A percentile compares a stretch with the other conserved stretches of the same genome.
phyloP scores from a whole-genome alignment of 2,113 vertebrate species.

The Bubo bubo region DNA sequence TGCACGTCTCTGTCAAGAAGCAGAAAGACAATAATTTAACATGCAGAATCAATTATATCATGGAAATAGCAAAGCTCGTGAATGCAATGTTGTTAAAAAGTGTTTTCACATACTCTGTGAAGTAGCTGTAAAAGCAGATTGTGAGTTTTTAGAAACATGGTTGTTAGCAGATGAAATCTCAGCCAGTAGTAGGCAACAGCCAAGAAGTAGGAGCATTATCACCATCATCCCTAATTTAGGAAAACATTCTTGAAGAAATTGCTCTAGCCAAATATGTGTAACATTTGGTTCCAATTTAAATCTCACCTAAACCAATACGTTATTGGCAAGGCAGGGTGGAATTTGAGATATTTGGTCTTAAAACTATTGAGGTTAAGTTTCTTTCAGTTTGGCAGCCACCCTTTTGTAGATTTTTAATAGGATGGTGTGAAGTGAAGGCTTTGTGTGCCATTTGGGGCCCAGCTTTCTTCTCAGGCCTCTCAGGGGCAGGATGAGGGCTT shows the following conservation, averaged over 20 bases:
- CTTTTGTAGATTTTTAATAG: fast-evolving
- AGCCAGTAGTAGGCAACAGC: constrained; percentile 19
- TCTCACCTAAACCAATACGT: constrained; percentile 17
- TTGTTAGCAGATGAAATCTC: constrained; percentile 46
- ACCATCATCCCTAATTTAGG: constrained; percentile 38
- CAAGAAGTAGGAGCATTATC: constrained; percentile 47
- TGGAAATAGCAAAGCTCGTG: background rate
- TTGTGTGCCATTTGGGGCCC: fast-evolving
- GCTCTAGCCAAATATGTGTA: constrained; percentile 17
- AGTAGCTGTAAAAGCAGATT: constrained; percentile 52
- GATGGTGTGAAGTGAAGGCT: fast-evolving
- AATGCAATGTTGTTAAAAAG: background rate
- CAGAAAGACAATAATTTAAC: background rate
- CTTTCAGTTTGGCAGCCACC: background rate
- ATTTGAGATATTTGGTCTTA: background rate
- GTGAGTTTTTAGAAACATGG: constrained; percentile 29
- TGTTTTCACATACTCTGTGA: constrained; percentile 29
- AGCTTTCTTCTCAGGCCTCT: background rate
- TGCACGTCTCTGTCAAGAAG: background rate
- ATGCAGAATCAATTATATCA: background rate
- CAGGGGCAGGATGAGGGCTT: fast-evolving
- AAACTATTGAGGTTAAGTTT: background rate
- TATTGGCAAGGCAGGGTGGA: background rate
- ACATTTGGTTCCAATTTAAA: background rate
- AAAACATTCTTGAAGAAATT: constrained; percentile 49